phyloP scores from a whole-genome alignment of 2,888 invertebrate species.

The Polymixis flavicincta region DNA sequence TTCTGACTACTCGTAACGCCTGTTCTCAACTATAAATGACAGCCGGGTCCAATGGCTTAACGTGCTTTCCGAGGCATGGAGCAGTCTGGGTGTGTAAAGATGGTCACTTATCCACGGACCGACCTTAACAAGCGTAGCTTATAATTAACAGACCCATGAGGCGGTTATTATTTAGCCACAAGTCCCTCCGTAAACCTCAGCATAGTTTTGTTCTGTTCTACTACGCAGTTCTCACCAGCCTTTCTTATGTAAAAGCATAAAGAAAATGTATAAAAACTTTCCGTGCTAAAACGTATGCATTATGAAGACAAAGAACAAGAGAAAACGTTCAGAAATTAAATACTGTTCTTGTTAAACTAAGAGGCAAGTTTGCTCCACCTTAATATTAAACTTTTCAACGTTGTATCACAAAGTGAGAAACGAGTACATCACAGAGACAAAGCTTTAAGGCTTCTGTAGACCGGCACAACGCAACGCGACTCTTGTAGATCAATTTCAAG shows the following conservation, averaged over 20 bases:
- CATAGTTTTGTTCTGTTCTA: background rate
- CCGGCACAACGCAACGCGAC: no score
- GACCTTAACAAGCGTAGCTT: background rate
- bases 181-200: background rate
- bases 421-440: background rate
- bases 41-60: background rate
- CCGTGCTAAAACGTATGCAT: slow-evolving; percentile 30
- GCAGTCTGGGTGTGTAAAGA: background rate
- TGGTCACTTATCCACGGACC: no score
- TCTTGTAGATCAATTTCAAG: no score
- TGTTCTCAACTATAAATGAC: background rate
- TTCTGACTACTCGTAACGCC: no score
- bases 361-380: slow-evolving; percentile 18
- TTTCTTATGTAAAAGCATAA: no score
- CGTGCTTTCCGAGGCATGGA: no score
- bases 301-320: slow-evolving; percentile 1
- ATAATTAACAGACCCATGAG: background rate
- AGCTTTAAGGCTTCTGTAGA: no score
- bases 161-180: background rate
- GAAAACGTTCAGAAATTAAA: slow-evolving; percentile 46
- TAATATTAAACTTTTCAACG: slow-evolving; percentile 41
- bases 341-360: slow-evolving; percentile 32
- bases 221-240: background rate
- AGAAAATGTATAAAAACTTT: no score
- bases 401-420: slow-evolving; percentile 5